Conservation (phyloP, 2,113 vertebrate genomes). For the Heloderma charlesbogerti region DNA sequence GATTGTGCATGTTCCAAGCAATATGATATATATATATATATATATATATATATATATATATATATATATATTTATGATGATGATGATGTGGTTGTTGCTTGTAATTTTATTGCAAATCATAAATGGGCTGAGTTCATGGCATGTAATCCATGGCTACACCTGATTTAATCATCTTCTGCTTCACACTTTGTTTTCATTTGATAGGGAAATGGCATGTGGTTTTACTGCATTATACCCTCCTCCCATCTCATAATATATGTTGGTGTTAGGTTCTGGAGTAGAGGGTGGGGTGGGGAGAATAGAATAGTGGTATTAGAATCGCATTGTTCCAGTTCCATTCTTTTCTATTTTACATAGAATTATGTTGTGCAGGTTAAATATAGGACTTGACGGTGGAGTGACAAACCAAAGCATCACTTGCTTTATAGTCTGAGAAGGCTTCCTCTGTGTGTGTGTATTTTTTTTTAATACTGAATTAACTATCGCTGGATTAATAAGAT, state of each 20-base stretch:
- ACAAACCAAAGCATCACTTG: background rate
- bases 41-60: too few species aligned
- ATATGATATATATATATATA: conserved; percentile 25
- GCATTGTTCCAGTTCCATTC: background rate
- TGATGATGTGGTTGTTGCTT: background rate
- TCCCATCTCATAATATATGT: background rate
- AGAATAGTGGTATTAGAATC: conserved; percentile 18
- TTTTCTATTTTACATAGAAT: background rate
- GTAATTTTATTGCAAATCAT: conserved; percentile 16
- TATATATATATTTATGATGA: conserved; percentile 12
- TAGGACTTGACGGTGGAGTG: fast-evolving
- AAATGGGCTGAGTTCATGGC: conserved; percentile 20
- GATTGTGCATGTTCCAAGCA: conserved; percentile 15
- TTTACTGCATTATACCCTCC: conserved; percentile 21
- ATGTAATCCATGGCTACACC: background rate
- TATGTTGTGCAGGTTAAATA: background rate
- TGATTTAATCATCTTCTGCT: conserved; percentile 3
- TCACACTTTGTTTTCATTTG: conserved; percentile 34
- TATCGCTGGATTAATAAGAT: background rate
- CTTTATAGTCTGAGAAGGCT: fast-evolving
- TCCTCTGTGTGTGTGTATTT: too few species aligned
- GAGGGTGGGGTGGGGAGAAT: background rate
- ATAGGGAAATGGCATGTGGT: conserved; percentile 25
- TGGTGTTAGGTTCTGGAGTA: background rate
- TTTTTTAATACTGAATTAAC: conserved; percentile 9